Evolutionary conservation across 1,140 invertebrate species (phyloP).

Genomic region (Lamellibrachia luymesi): DNA sequence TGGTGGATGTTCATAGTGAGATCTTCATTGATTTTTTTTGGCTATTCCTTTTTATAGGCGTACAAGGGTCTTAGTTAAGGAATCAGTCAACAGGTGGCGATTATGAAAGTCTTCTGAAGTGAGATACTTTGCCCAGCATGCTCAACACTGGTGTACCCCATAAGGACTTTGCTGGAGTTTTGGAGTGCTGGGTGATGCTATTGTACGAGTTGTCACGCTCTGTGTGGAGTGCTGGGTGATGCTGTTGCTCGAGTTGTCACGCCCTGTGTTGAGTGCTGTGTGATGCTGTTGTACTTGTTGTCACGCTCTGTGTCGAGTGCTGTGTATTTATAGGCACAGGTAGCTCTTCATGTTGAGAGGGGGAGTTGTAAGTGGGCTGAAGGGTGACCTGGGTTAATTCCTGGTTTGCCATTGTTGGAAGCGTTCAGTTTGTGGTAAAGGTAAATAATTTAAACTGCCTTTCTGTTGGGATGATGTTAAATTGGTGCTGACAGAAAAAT

Average conservation of each 20-base stretch:
- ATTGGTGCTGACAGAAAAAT: too few relatives aligned
- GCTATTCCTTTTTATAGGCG: too few relatives aligned
- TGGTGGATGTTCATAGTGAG: too few relatives aligned
- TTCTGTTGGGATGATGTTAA: too few relatives aligned
- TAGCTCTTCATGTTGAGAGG: background rate
- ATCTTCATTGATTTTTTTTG: too few relatives aligned
- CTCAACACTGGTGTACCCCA: background rate
- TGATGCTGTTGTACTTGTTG: background rate
- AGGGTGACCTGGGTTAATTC: background rate
- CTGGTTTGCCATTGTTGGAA: background rate
- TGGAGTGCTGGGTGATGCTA: background rate
- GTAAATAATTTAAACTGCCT: too few relatives aligned
- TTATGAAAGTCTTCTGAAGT: background rate
- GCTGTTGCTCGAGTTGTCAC: background rate
- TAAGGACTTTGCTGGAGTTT: background rate
- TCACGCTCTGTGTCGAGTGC: background rate
- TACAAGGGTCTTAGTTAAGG: too few relatives aligned
- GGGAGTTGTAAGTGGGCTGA: background rate
- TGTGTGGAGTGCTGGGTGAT: background rate
- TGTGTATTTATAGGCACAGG: background rate
- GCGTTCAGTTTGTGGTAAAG: background rate
- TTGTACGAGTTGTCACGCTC: background rate
- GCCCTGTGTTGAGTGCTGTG: background rate
- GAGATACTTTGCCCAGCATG: background rate
- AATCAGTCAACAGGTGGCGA: too few relatives aligned